Base-by-base conservation (phyloP, 92 coral and sea anemone genomes). In the Heliopora coerulea region DNA sequence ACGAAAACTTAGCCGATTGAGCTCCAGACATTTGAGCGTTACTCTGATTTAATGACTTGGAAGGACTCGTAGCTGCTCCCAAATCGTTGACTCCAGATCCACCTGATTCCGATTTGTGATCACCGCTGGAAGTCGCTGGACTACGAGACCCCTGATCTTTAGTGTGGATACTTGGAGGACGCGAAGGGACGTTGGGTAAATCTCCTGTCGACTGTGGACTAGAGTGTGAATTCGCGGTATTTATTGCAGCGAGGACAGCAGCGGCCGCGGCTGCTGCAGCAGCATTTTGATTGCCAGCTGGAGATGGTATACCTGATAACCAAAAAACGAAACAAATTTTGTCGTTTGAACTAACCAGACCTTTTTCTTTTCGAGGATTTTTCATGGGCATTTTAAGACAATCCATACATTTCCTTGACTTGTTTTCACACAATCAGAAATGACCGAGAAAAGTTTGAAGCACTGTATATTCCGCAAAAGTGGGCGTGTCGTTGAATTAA, bases 241-340 rank as follows among this genome's bases (percentile, higher is more conserved):
- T 88, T 17, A 78, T 86, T 7, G 97, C 91, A 18, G 89, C 87
- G 49, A 89, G 74, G 29, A 86, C 90, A 0, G 89, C 96, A 0
- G 89, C 99, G 0, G 96, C 99, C 1, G 90, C 89, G 0, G 96
- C 99, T 14, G 96, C 96, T 1, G 98, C 93, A 57, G 85, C 89
- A 23, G 83, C 79, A 57, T 85, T 82, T 10, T 68, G 73, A 44
- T 76, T 39, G 56, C 79, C 73, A 21, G 72, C 37, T 28, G 83
- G 62, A 44, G 82, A 54, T 26, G 79, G 57, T 29, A 65, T 67
- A 35, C 73, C 79, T 32, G 63, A 76, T 35, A 37, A 65, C 15
- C 52, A 67, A 31, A 0, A 48, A 24, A 58, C 42, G 11, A 37
- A 4, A 37, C 42, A 4, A 37, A 37, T 37, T n/a, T n/a, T n/a